Conservation (phyloP, 1,140 invertebrate genomes). For the Zaprionus capensis region DNA sequence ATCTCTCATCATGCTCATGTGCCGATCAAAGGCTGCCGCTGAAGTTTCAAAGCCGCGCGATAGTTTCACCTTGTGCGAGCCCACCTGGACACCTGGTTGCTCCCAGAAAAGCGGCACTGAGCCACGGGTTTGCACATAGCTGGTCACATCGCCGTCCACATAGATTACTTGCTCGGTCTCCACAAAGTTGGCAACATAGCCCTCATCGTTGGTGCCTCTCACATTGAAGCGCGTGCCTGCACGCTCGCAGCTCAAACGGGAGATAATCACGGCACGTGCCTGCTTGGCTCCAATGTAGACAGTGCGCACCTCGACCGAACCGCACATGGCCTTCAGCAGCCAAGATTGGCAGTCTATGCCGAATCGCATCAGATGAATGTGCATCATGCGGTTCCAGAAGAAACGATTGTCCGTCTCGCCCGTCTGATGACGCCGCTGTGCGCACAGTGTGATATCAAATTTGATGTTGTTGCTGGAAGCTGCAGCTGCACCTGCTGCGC, state of each 20-base stretch:
- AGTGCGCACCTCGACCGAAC: conserved; percentile 97
- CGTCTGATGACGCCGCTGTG: conserved; percentile 92
- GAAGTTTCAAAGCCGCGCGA: conserved; percentile 97
- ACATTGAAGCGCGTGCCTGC: conserved; percentile 99
- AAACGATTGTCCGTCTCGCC: conserved; percentile 95
- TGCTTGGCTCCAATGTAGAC: conserved; percentile 97
- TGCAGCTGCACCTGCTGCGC: conserved; percentile 81
- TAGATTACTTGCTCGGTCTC: conserved; percentile 99
- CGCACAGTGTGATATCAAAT: conserved; percentile 96
- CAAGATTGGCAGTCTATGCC: conserved; percentile 94
- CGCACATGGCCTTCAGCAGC: conserved; percentile 97
- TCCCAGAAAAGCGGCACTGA: conserved; percentile 99
- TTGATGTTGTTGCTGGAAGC: conserved; percentile 51
- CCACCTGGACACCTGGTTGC: conserved; percentile 99
- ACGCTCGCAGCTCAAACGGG: conserved; percentile 97
- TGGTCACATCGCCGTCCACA: conserved; percentile 93
- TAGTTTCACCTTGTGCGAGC: conserved; percentile 99
- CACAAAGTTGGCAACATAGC: conserved; percentile 99
- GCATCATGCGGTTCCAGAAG: conserved; percentile 98
- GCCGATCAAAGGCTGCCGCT: conserved; percentile 95
- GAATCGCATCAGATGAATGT: conserved; percentile 95
- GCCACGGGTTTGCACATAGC: conserved; percentile 95
- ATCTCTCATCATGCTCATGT: conserved; percentile 93
- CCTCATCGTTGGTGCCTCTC: conserved; percentile 99
- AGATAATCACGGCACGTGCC: conserved; percentile 96